A percentile compares a stretch with the other conserved stretches of the same genome.
Conservation (phyloP, 2,113 vertebrate genomes). For the Phrynosoma platyrhinos region DNA sequence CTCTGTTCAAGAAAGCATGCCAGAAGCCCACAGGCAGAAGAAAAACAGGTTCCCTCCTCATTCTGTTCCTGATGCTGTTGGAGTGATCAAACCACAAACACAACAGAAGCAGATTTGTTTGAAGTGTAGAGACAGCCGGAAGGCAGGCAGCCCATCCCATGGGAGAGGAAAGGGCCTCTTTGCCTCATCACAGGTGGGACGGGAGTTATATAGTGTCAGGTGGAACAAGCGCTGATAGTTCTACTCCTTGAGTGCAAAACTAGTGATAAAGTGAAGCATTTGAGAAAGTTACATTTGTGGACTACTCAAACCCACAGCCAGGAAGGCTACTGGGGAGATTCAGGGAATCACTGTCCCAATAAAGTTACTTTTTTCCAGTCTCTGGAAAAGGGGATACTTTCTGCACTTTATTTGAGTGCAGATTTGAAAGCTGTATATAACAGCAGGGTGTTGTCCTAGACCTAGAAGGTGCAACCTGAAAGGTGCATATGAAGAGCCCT, state of each 20-base stretch:
- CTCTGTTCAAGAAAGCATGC: not conserved
- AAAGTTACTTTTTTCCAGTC: too few species aligned
- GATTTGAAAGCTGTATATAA: not conserved
- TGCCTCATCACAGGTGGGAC: not conserved
- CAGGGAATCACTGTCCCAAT: too few species aligned
- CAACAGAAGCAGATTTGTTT: not conserved
- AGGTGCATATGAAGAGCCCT: not conserved
- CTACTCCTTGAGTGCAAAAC: not conserved
- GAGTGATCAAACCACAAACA: not conserved
- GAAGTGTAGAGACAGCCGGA: not conserved
- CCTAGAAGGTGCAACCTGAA: not conserved
- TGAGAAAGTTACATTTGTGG: too few species aligned
- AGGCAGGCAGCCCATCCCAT: not conserved
- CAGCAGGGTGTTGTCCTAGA: not conserved
- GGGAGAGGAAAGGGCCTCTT: not conserved
- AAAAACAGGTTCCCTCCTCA: not conserved
- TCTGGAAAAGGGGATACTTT: not conserved
- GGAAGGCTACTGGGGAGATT: too few species aligned
- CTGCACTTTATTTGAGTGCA: not conserved
- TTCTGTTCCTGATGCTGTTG: not conserved
- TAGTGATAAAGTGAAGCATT: not conserved
- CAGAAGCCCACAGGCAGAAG: constrained; percentile 3
- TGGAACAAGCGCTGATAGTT: not conserved
- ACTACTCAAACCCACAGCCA: too few species aligned
- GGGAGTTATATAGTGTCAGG: not conserved